Evolutionary conservation across 2,888 invertebrate genomes (phyloP), one percentile per base, ranked within the genome.

Genomic region (Alcis repandata): DNA sequence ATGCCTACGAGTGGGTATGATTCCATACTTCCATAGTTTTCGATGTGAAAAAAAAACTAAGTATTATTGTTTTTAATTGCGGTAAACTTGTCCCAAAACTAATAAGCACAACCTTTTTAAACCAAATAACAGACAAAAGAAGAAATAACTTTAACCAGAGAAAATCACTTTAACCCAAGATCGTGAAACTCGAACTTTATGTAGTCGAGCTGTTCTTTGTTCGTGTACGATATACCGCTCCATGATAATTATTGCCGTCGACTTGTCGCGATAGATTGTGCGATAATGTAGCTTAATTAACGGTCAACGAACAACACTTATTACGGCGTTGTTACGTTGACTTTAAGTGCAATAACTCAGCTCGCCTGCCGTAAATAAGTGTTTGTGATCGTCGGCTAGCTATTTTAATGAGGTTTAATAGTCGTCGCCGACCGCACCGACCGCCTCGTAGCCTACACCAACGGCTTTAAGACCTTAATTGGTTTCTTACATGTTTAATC

Each of bases 381-480:
- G 85, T 86, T 88, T 86, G 86, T 87, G 89, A 88, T 87, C 83
- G 86, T 85, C 80, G 83, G 79, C 84, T 86, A 85, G 85, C 83
- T 86, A 90, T 89, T 88, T 89, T 88, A 90, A 90, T 88, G 87
- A 89, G 86, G 86, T 87, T 89, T 87, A 91, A 89, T 88, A 87
- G 86, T 79, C 75, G 70, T 72, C 68, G 74, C 67, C 74, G 70
- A 71, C 71, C 72, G 73, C 70, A 63, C 67, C 74, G 65, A 77
- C 77, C 75, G 74, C 77, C 75, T 76, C 73, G 74, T 82, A 80
- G 79, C 79, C 79, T 79, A 85, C 83, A 80, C 81, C 83, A 86
- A 84, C 85, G 82, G 83, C 85, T 86, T 83, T 83, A 86, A 87
- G 79, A 79, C 87, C 82, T 86, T 91, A 90, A 90, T 90, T 90